These are phyloP conservation scores for Acleris cristana DNA, from an alignment of 2,888 invertebrate genomes.

Conservation along the genomic window DNA sequence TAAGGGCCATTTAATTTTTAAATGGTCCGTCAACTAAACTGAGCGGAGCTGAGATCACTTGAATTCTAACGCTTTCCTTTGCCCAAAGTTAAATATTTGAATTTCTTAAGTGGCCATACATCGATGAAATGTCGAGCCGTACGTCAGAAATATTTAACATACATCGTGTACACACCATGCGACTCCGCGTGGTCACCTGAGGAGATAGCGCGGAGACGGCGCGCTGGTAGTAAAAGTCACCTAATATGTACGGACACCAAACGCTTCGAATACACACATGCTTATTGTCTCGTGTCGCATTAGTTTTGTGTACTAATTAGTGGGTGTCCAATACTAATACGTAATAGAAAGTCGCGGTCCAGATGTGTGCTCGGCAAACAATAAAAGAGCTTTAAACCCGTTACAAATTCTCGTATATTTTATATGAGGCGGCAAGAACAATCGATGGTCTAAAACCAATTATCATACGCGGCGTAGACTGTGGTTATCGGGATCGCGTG, in stretches of 20 bases:
- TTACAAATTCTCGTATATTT: conserved; percentile 70
- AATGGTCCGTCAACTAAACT: conserved; percentile 78
- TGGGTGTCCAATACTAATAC: conserved; percentile 81
- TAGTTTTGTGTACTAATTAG: conserved; percentile 83
- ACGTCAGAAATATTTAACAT: conserved; percentile 76
- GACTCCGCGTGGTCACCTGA: conserved; percentile 56
- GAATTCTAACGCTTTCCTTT: conserved; percentile 84
- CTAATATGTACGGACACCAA: conserved; percentile 63
- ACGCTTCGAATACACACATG: conserved; percentile 62
- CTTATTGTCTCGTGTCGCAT: conserved; percentile 73
- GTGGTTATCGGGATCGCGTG: conserved; percentile 37
- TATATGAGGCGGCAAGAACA: conserved; percentile 68
- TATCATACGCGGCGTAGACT: conserved; percentile 49
- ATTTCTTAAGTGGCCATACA: conserved; percentile 82
- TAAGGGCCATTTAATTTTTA: conserved; percentile 79
- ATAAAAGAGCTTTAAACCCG: conserved; percentile 69
- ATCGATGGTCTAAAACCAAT: conserved; percentile 59
- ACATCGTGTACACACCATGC: conserved; percentile 66
- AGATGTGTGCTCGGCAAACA: conserved; percentile 80
- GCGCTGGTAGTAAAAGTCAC: conserved; percentile 46
- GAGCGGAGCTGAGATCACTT: conserved; percentile 78
- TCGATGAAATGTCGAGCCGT: conserved; percentile 75
- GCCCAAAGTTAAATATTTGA: conserved; percentile 81
- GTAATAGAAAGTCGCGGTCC: conserved; percentile 79
- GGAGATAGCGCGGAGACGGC: conserved; percentile 55